phyloP scores from a whole-genome alignment of 1,140 invertebrate species.

The Drosophila pectinifera region DNA sequence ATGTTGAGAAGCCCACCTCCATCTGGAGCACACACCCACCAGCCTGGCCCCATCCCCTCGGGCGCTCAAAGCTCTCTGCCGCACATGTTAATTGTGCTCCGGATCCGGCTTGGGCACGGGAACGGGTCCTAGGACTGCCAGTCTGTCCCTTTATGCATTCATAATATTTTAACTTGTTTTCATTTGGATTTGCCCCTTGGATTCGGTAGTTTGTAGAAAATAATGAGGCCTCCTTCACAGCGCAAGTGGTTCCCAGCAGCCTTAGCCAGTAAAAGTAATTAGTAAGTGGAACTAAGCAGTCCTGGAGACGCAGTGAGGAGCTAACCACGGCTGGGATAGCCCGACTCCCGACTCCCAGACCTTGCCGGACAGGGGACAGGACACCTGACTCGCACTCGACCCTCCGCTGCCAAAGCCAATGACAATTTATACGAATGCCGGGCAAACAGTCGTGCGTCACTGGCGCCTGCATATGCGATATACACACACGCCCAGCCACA shows the following conservation, averaged over 20 bases:
- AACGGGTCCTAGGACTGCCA: too few relatives aligned
- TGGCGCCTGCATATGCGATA: not conserved
- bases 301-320: too few relatives aligned
- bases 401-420: slow-evolving; percentile 15
- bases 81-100: slow-evolving; percentile 65
- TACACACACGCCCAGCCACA: not conserved
- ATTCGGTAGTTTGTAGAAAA: slow-evolving; percentile 52
- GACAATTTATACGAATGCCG: slow-evolving; percentile 33
- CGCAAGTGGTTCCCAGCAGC: not conserved
- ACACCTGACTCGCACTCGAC: not conserved
- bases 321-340: too few relatives aligned
- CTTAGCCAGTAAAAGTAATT: slow-evolving; percentile 7
- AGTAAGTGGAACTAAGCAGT: too few relatives aligned
- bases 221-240: slow-evolving; percentile 36
- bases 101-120: slow-evolving; percentile 2
- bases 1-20: slow-evolving; percentile 11
- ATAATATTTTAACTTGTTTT: slow-evolving; percentile 73
- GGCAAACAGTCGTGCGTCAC: slow-evolving; percentile 21
- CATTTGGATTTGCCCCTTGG: slow-evolving; percentile 58
- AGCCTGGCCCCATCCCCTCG: not conserved
- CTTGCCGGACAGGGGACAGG: too few relatives aligned
- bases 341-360: too few relatives aligned
- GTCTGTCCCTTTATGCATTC: slow-evolving; percentile 65
- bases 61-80: not conserved
- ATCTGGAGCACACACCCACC: slow-evolving; percentile 4